Evolutionary conservation across 2,797 vertebrate genomes (phyloP), one percentile per base, ranked within the genome.

Genomic region (Mormyrus hasselquistii): DNA sequence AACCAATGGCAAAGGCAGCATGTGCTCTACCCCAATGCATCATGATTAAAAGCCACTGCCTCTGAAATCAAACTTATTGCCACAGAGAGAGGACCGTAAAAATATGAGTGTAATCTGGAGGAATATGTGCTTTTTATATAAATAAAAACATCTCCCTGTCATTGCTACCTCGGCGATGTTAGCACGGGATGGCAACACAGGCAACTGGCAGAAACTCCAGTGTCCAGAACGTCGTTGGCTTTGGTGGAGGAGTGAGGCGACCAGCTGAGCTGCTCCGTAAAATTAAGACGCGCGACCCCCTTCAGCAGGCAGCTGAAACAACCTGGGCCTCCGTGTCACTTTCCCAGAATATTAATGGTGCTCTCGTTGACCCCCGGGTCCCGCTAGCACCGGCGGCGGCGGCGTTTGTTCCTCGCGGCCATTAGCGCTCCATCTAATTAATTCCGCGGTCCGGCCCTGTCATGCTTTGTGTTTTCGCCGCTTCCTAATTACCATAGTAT

Each of bases 291-390:
- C 6, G 73, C 19, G 38, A 93, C 91, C 92, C 92, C 93, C 92
- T 93, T 93, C 90, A 92, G 90, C 90, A 88, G 88, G 90, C 91
- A 92, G 92, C 94, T 91, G 89, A 93, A 94, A 92, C 94, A 94
- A 94, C 90, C 90, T 88, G 91, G 89, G 55, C 59, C 87, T 91
- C 91, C 92, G 90, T 92, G 92, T 90, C 92, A 83, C 86, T 90
- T 93, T 91, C 89, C 91, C 84, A 53, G 92, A 92, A 93, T 93
- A 94, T 94, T 93, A 94, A 95, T 93, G 92, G 91, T 88, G 90
- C 91, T 86, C 92, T 83, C 59, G 4, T 90, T 88, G 41, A 79
- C 73, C 73, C 65, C 73, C 73, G 16, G 34, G 41, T 8, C 73
- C 38, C 2, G 6, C 7, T 3, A 79, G 73, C 38, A 41, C 73